These are phyloP conservation scores for Caenorhabditis sp. DNA, from an alignment of 2,888 invertebrate genomes.

Conservation along the genomic window DNA sequence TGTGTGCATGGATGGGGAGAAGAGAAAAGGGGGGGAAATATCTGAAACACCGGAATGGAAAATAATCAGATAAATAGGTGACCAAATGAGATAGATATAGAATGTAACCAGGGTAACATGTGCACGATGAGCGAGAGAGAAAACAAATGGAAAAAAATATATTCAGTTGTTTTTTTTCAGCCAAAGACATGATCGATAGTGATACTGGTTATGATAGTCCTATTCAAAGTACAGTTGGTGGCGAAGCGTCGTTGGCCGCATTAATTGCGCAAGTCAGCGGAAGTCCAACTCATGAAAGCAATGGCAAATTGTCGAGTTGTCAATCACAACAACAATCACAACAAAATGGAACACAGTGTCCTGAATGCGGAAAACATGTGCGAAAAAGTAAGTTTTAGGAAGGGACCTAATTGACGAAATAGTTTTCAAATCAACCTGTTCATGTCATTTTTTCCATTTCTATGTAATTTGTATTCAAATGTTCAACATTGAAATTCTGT, in stretches of 20 bases:
- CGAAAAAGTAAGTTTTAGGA: conserved; percentile 66
- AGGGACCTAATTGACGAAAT: too few relatives aligned
- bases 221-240: conserved; percentile 36
- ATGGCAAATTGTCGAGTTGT: not conserved
- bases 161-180: too few relatives aligned
- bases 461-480: too few relatives aligned
- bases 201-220: conserved; percentile 21
- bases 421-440: not conserved
- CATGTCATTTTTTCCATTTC: too few relatives aligned
- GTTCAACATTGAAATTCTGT: too few relatives aligned
- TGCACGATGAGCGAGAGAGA: too few relatives aligned
- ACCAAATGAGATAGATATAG: not conserved
- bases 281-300: not conserved
- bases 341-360: conserved; percentile 54
- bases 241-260: conserved; percentile 44
- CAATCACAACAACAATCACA: not conserved
- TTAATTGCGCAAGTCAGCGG: conserved; percentile 11
- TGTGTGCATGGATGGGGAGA: too few relatives aligned
- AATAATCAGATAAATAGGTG: not conserved
- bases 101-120: not conserved
- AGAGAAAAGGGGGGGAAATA: too few relatives aligned
- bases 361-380: conserved; percentile 70
- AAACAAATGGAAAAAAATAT: too few relatives aligned
- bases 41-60: too few relatives aligned
- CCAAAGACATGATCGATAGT: conserved; percentile 1